Percentiles rank a stretch among this genome's conserved stretches.
phyloP scores from a whole-genome alignment of 2,888 invertebrate species.

The Phragmatobia fuliginosa region DNA sequence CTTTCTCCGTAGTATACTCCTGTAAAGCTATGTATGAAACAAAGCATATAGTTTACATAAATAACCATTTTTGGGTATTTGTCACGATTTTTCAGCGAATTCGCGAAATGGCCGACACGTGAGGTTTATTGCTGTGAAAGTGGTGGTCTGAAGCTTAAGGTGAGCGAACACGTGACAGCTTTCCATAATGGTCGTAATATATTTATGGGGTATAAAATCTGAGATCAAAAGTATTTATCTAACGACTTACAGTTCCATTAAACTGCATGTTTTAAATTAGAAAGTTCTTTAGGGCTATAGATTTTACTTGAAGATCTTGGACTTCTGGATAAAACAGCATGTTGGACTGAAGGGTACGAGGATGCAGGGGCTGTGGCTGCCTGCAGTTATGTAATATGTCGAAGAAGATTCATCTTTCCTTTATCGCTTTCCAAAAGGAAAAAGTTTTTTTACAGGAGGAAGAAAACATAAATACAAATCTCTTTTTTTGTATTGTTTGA shows the following conservation, averaged over 20 bases:
- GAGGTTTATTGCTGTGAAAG: neutral
- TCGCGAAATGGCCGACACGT: conserved; percentile 9
- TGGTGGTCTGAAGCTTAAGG: conserved; percentile 10
- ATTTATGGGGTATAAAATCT: neutral
- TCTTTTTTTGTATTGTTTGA: too few relatives aligned
- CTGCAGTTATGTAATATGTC: too few relatives aligned
- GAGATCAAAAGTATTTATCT: neutral
- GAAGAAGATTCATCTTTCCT: too few relatives aligned
- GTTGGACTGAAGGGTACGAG: neutral
- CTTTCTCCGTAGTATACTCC: neutral
- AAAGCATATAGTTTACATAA: neutral
- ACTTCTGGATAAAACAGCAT: neutral
- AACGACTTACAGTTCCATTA: neutral
- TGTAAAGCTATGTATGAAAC: neutral
- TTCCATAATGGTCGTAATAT: neutral
- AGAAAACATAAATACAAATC: too few relatives aligned
- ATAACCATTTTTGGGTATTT: neutral
- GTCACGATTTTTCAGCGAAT: neutral
- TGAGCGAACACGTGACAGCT: conserved; percentile 3
- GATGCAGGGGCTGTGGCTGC: too few relatives aligned
- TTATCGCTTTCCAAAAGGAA: too few relatives aligned
- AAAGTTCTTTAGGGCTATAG: neutral
- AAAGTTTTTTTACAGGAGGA: too few relatives aligned
- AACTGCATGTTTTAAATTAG: neutral
- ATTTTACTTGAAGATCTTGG: neutral